A percentile compares a stretch with the other conserved stretches of the same genome.
These are phyloP conservation scores for Heliconius melpomene DNA, from an alignment of 1,140 invertebrate species.

Conservation along the genomic window DNA sequence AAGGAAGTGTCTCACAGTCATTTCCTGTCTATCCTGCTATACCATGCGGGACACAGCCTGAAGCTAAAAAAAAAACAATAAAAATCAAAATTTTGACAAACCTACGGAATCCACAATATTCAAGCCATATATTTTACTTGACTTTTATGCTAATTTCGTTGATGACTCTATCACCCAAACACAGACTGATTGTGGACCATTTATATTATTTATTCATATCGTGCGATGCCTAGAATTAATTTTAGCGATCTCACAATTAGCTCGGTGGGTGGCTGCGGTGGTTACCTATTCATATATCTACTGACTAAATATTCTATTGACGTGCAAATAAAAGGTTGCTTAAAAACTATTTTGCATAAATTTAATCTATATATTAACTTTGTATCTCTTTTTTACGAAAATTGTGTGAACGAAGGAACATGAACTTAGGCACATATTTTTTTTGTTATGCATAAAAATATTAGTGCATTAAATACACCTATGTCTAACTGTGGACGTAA, in stretches of 20 bases:
- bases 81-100: background rate
- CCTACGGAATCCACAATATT: background rate
- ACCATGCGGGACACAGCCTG: no score
- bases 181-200: slow-evolving; percentile 23
- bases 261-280: slow-evolving; percentile 22
- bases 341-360: background rate
- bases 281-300: background rate
- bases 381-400: no score
- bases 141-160: background rate
- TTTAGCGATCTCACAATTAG: background rate
- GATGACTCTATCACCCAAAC: slow-evolving; percentile 39
- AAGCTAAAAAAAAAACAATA: no score
- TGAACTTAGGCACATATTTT: no score
- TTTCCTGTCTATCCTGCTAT: no score
- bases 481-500: background rate
- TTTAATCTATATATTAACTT: background rate
- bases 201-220: slow-evolving; percentile 23
- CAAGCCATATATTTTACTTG: background rate
- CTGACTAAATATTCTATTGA: background rate
- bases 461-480: no score
- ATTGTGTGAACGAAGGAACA: no score
- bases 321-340: background rate
- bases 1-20: no score
- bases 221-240: slow-evolving; percentile 12
- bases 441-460: no score